Evolutionary conservation across 53 echinoderm and acorn worm genomes (phyloP).

Genomic region (Glandiceps talaboti): DNA sequence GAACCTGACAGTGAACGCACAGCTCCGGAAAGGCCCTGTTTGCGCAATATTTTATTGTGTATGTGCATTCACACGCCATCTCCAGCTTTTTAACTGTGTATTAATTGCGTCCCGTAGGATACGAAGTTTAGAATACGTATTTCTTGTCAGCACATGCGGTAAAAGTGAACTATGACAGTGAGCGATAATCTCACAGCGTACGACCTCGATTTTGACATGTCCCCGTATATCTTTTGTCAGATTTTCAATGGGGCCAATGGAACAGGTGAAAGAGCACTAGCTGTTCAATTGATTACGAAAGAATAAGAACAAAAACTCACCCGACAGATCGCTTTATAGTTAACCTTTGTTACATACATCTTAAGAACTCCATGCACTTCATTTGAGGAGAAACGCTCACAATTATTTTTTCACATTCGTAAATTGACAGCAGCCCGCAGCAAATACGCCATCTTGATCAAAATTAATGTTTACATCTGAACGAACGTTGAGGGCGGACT

Average conservation of each 20-base stretch:
- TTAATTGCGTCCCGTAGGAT: too few relatives aligned
- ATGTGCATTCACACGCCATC: too few relatives aligned
- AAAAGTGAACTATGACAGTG: not conserved
- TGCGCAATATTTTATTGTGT: too few relatives aligned
- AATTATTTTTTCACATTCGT: not conserved
- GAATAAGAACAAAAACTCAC: not conserved
- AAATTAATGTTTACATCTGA: not conserved
- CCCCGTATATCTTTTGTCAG: slow-evolving; percentile 1
- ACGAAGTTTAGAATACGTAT: too few relatives aligned
- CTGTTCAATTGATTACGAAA: not conserved
- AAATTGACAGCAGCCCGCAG: not conserved
- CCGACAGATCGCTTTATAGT: not conserved
- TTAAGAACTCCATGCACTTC: not conserved
- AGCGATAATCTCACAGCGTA: not conserved
- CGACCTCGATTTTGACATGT: not conserved
- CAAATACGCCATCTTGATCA: not conserved
- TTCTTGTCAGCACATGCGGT: too few relatives aligned
- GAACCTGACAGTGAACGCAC: not conserved
- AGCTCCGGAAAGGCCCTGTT: too few relatives aligned
- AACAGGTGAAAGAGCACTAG: not conserved
- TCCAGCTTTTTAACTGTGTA: too few relatives aligned
- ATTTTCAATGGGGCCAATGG: not conserved
- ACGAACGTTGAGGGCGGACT: not conserved
- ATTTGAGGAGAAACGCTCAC: not conserved
- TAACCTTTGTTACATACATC: not conserved